These are phyloP conservation scores for Pseudopleuronectes americanus DNA, from an alignment of 2,797 vertebrate genomes.

Conservation along the genomic window DNA sequence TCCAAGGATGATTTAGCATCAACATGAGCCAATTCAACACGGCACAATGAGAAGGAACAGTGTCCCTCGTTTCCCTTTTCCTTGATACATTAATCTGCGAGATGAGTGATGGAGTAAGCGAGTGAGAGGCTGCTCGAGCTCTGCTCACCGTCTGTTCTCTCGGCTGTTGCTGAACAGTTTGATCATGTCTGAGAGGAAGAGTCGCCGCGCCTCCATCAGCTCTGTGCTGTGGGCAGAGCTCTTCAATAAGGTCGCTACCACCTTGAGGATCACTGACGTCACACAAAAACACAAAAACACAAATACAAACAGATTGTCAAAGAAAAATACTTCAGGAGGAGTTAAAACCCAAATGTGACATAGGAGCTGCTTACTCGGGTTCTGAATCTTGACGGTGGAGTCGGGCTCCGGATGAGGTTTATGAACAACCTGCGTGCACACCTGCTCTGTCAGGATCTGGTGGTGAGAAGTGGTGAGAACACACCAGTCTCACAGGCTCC, in stretches of 20 bases:
- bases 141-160: conserved; percentile 94
- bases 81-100: conserved; percentile 57
- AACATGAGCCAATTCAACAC: conserved; percentile 46
- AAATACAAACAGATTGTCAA: conserved; percentile 10
- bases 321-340: background rate
- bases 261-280: conserved; percentile 92
- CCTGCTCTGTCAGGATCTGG: conserved; percentile 96
- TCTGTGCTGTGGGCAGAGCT: conserved; percentile 82
- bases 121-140: conserved; percentile 13
- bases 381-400: conserved; percentile 95
- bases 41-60: conserved; percentile 27
- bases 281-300: conserved; percentile 14
- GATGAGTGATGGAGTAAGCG: conserved; percentile 55
- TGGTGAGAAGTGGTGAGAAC: background rate
- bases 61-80: conserved; percentile 1
- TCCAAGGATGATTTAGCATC: conserved; percentile 62
- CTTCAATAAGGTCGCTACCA: conserved; percentile 91
- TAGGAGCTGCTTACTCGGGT: conserved; percentile 89
- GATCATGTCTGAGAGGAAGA: conserved; percentile 98
- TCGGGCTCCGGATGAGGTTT: conserved; percentile 95
- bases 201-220: conserved; percentile 92
- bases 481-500: conserved; percentile 15
- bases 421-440: conserved; percentile 95
- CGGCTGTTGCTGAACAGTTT: conserved; percentile 97
- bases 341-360: background rate